Base-by-base conservation (phyloP, 2,888 invertebrate species). In the Epinotia demarniana region DNA sequence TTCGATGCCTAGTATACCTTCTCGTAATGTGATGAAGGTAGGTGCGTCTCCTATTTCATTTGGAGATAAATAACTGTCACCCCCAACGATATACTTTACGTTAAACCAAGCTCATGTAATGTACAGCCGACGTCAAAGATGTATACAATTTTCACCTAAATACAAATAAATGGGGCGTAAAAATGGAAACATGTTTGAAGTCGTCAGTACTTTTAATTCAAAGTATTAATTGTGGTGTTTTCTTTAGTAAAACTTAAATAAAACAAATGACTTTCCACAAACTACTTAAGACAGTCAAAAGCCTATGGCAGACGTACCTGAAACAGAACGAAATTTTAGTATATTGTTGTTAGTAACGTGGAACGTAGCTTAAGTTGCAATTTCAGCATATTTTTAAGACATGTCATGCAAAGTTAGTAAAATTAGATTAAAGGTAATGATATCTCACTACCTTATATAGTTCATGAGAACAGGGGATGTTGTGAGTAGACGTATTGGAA, bases 401-500 rank as follows among this genome's bases (percentile, higher is more conserved):
- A 68, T 68, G 46, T 46, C 23, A 27, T 69, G 69, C 60, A 69
- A 77, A 78, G 76, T 74, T 78, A 78, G 72, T 78, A 60, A 68
- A 69, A 46, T 60, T 69, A 60, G 23, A 43, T 60, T n/a, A 46
- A 27, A 23, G 27, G 57, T 39, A 63, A 64, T 71, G 62, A 57
- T 62, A 68, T 67, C 18, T 69, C 46, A n/a, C 19, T 66, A 72
- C 69, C 63, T 43, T 53, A n/a, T n/a, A n/a, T n/a, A 70, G n/a
- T 53, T 72, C 46, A 33, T n/a, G 61, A 70, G 66, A 77, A 77
- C 71, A 69, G 57, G 74, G 69, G 69, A 72, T 80, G 79, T 78
- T 79, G 78, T 79, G 77, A 78, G 75, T 81, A 80, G 77, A 72
- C 19, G 60, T 68, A 49, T 49, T 60, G 43, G 66, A 27, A n/a